A percentile compares a stretch with the other conserved stretches of the same genome.
phyloP scores from a whole-genome alignment of 2,797 vertebrate genomes.

The Bradypodion ventrale region DNA sequence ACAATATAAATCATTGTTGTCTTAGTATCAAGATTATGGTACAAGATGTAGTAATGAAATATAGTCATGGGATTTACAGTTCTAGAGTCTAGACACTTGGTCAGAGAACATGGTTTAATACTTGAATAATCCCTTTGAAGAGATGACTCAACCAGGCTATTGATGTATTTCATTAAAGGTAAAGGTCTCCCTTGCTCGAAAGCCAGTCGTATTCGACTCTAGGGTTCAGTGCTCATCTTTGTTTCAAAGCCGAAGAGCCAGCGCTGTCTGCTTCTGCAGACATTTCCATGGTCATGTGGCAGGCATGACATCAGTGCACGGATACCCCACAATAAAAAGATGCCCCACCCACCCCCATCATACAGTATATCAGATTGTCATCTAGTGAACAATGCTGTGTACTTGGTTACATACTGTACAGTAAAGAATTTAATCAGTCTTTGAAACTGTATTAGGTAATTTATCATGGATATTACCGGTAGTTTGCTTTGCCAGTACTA shows the following conservation, averaged over 20 bases:
- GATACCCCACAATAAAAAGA: constrained; percentile 6
- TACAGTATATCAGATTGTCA: not conserved
- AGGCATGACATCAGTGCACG: too few relatives aligned
- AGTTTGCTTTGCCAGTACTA: not conserved
- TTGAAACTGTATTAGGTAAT: not conserved
- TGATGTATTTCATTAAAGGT: constrained; percentile 3
- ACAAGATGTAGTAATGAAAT: constrained; percentile 1
- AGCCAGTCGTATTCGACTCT: too few relatives aligned
- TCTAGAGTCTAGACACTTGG: not conserved
- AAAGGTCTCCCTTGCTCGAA: too few relatives aligned
- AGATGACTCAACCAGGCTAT: not conserved
- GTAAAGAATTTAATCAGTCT: not conserved
- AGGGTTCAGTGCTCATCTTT: too few relatives aligned
- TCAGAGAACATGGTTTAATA: constrained; percentile 8
- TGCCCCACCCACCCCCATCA: too few relatives aligned
- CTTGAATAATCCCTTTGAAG: constrained; percentile 9
- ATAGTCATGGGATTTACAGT: not conserved
- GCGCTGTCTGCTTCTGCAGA: too few relatives aligned
- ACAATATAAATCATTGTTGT: not conserved
- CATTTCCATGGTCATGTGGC: too few relatives aligned
- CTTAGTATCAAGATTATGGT: not conserved
- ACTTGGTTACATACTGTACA: not conserved
- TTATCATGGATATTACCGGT: not conserved
- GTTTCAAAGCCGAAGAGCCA: too few relatives aligned
- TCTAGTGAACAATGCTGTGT: not conserved